Evolutionary conservation across 2,888 invertebrate genomes (phyloP).

Genomic region (Hoplodrina blanda): DNA sequence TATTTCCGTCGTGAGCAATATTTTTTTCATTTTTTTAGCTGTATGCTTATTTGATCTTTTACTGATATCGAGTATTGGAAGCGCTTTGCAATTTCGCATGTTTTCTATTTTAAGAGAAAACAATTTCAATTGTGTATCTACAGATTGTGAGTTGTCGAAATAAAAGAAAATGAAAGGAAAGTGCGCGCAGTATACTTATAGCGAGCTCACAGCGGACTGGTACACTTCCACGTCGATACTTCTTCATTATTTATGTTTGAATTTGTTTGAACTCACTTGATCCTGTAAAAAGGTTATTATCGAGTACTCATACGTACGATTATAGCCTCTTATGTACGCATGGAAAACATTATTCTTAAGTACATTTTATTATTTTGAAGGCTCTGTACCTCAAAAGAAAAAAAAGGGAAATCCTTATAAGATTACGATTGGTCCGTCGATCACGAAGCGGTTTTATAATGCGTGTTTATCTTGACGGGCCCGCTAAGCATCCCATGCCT

Average conservation of each 20-base stretch:
- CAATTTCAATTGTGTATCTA: constrained; percentile 51
- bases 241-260: neutral
- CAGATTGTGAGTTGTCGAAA: constrained; percentile 31
- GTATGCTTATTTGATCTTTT: constrained; percentile 68
- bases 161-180: constrained; percentile 16
- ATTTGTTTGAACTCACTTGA: neutral
- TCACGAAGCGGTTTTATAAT: too few relatives aligned
- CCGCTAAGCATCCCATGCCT: too few relatives aligned
- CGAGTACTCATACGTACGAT: neutral
- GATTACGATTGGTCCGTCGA: too few relatives aligned
- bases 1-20: constrained; percentile 51
- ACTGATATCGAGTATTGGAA: constrained; percentile 65
- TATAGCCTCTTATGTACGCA: too few relatives aligned
- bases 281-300: neutral
- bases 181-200: constrained; percentile 10
- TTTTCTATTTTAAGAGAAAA: constrained; percentile 61
- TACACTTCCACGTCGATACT: too few relatives aligned
- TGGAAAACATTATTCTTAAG: too few relatives aligned
- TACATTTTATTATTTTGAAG: too few relatives aligned
- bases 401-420: too few relatives aligned
- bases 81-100: constrained; percentile 59
- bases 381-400: too few relatives aligned
- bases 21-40: constrained; percentile 59
- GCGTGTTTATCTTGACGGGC: too few relatives aligned
- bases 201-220: neutral